phyloP scores from a whole-genome alignment of 1,140 invertebrate species.

The Plectrocnemia conspersa region DNA sequence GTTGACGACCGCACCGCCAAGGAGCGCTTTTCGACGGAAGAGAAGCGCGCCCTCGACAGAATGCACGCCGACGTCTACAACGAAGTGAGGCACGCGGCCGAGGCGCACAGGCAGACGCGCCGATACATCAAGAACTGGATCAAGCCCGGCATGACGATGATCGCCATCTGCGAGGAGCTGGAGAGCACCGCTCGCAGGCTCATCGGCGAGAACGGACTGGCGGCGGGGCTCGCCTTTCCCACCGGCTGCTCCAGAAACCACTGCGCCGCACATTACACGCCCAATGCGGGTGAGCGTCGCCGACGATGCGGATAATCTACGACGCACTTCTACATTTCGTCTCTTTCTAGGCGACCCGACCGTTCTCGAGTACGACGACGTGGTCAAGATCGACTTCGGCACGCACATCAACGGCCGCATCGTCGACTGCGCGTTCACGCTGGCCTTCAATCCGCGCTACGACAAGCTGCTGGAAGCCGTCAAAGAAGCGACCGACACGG shows the following conservation, averaged over 20 bases:
- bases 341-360: conserved; percentile 72
- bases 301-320: not conserved
- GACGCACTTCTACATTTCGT: not conserved
- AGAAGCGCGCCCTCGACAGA: conserved; percentile 78
- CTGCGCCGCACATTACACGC: conserved; percentile 99
- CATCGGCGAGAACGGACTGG: conserved; percentile 92
- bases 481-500: conserved; percentile 95
- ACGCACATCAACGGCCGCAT: conserved; percentile 98
- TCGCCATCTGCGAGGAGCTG: conserved; percentile 96
- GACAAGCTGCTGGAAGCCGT: conserved; percentile 95
- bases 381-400: conserved; percentile 99
- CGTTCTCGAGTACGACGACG: conserved; percentile 92
- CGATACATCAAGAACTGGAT: conserved; percentile 87
- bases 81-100: conserved; percentile 91
- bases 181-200: conserved; percentile 87
- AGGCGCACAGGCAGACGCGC: conserved; percentile 93
- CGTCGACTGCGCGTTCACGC: conserved; percentile 98
- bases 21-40: conserved; percentile 84
- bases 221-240: conserved; percentile 96
- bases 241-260: conserved; percentile 98
- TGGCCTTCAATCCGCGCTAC: conserved; percentile 96
- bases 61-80: conserved; percentile 88
- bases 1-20: conserved; percentile 80
- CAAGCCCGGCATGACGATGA: conserved; percentile 99
- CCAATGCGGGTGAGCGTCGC: conserved; percentile 72